phyloP scores from a whole-genome alignment of 2,797 vertebrate species.

The Adrianichthys oophorus region DNA sequence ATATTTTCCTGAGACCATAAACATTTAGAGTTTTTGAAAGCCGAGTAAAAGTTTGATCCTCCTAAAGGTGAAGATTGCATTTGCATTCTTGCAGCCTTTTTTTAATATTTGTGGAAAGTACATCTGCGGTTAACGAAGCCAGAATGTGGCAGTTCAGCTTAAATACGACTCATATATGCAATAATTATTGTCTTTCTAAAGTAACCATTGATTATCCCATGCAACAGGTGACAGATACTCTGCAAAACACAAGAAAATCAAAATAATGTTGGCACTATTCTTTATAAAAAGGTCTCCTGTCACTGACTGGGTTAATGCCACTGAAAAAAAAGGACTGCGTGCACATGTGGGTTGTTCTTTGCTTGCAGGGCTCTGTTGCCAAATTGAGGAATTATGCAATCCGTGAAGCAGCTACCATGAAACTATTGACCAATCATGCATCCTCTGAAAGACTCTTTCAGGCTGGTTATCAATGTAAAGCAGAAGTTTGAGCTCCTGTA shows the following conservation, averaged over 20 bases:
- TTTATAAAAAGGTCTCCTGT: background rate
- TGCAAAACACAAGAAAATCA: no score
- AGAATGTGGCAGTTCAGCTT: no score
- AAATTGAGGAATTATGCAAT: conserved; percentile 54
- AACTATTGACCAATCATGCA: conserved; percentile 65
- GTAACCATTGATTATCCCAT: no score
- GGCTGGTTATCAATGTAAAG: conserved; percentile 21
- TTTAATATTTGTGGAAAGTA: conserved; percentile 3
- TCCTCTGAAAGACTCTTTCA: conserved; percentile 21
- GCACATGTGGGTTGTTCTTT: conserved; percentile 5
- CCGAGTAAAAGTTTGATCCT: background rate
- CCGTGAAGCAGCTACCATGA: conserved; percentile 48
- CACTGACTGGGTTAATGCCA: conserved; percentile 10
- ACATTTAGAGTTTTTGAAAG: conserved; percentile 22
- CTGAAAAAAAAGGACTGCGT: conserved; percentile 4
- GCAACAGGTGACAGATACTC: no score
- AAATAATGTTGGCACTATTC: no score
- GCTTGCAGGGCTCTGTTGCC: conserved; percentile 1
- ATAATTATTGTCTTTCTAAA: no score
- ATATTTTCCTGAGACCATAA: conserved; percentile 3
- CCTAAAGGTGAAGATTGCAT: background rate
- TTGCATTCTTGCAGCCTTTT: background rate
- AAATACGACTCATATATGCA: no score
- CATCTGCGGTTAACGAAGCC: no score
- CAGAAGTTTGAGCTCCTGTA: conserved; percentile 19